Conservation (phyloP, 2,888 invertebrate species). For the Andrena haemorrhoa region DNA sequence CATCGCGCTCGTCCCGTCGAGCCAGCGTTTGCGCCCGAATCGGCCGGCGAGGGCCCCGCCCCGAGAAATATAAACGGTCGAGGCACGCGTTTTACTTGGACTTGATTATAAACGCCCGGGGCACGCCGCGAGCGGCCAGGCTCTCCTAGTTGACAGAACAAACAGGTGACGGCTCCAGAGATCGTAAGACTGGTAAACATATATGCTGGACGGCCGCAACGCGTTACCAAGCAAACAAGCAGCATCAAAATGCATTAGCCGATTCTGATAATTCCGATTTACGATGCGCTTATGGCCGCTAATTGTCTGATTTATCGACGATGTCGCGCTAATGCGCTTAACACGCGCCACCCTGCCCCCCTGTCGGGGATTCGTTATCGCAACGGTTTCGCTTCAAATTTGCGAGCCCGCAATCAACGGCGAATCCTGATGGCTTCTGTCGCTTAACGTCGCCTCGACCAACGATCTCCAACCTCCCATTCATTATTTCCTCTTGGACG, state of each 20-base stretch:
- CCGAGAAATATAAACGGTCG: slow-evolving; percentile 14
- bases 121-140: slow-evolving; percentile 11
- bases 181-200: slow-evolving; percentile 70
- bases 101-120: slow-evolving; percentile 45
- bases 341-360: slow-evolving; percentile 46
- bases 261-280: slow-evolving; percentile 79
- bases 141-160: slow-evolving; percentile 52
- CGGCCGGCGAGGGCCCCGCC: not conserved
- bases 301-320: slow-evolving; percentile 82
- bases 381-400: slow-evolving; percentile 39
- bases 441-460: not conserved
- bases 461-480: too few relatives aligned
- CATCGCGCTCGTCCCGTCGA: not conserved
- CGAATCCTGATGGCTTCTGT: not conserved
- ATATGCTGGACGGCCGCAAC: slow-evolving; percentile 63
- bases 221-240: slow-evolving; percentile 70
- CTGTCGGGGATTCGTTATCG: slow-evolving; percentile 49
- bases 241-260: slow-evolving; percentile 70
- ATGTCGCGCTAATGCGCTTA: slow-evolving; percentile 78
- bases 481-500: too few relatives aligned
- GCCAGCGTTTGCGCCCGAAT: not conserved
- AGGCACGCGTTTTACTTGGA: slow-evolving; percentile 41
- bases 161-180: slow-evolving; percentile 62
- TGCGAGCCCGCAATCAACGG: slow-evolving; percentile 13
- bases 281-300: slow-evolving; percentile 78